Evolutionary conservation across 1,140 invertebrate genomes (phyloP).

Genomic region (Euglossa dilemma): DNA sequence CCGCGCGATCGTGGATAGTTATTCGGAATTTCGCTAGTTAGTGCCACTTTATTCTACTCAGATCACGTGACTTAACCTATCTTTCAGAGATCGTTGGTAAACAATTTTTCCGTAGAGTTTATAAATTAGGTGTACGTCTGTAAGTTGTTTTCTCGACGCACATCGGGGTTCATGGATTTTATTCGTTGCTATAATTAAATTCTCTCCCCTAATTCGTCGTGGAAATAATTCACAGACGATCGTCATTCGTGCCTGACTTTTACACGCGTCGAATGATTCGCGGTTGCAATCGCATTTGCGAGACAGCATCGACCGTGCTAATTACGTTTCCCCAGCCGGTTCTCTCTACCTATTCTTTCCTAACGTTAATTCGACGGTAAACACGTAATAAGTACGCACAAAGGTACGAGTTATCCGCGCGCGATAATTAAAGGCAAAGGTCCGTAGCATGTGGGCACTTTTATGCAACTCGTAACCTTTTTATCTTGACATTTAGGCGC

Average conservation of each 20-base stretch:
- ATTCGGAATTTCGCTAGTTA: too few species aligned
- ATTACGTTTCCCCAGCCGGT: background rate
- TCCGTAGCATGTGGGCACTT: background rate
- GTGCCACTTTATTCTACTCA: too few species aligned
- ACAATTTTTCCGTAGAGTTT: too few species aligned
- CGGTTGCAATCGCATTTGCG: background rate
- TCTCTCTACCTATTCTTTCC: background rate
- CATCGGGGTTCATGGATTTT: too few species aligned
- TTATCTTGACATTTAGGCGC: conserved; percentile 15
- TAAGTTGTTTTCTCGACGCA: too few species aligned
- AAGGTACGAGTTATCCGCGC: background rate
- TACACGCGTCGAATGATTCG: background rate
- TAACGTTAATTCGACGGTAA: background rate
- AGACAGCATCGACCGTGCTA: background rate
- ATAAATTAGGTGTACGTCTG: too few species aligned
- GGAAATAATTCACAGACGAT: background rate
- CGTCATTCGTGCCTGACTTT: background rate
- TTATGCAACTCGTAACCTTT: background rate
- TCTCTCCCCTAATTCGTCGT: background rate
- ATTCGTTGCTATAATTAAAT: too few species aligned
- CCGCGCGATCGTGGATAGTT: too few species aligned
- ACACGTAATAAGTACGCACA: background rate
- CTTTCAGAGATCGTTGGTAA: too few species aligned
- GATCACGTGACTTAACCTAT: too few species aligned
- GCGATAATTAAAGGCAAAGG: conserved; percentile 7